A percentile compares a stretch with the other conserved stretches of the same genome.
These are phyloP conservation scores for Diarsia rubi DNA, from an alignment of 2,888 invertebrate genomes.

Conservation along the genomic window DNA sequence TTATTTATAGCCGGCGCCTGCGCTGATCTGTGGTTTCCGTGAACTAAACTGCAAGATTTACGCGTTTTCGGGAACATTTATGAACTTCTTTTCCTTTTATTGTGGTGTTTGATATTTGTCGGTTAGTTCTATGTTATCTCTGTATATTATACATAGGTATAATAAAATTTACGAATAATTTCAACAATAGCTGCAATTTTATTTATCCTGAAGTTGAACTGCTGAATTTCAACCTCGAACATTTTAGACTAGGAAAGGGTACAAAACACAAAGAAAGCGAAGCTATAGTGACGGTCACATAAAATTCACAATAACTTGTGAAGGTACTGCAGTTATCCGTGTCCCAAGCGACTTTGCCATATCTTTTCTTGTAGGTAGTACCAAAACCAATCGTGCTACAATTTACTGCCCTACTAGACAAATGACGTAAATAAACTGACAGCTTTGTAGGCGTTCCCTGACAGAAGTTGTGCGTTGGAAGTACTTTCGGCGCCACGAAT, in stretches of 20 bases:
- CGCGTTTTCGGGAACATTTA: slow-evolving; percentile 41
- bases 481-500: neutral
- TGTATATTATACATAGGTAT: neutral
- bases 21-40: slow-evolving; percentile 64
- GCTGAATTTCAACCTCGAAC: neutral
- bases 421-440: neutral
- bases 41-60: slow-evolving; percentile 49
- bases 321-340: too few relatives aligned
- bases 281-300: too few relatives aligned
- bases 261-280: too few relatives aligned
- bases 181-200: neutral
- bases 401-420: neutral
- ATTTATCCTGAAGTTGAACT: neutral
- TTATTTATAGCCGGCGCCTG: slow-evolving; percentile 58
- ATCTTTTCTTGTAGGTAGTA: neutral
- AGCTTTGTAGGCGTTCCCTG: neutral
- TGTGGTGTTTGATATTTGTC: slow-evolving; percentile 34
- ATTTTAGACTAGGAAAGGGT: neutral
- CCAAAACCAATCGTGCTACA: neutral
- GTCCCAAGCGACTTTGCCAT: neutral
- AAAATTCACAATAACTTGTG: too few relatives aligned
- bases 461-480: neutral
- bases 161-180: neutral
- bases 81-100: slow-evolving; percentile 34
- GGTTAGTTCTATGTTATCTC: neutral